These are phyloP conservation scores for Apantesis nais DNA, from an alignment of 2,888 invertebrate genomes.

Conservation along the genomic window DNA sequence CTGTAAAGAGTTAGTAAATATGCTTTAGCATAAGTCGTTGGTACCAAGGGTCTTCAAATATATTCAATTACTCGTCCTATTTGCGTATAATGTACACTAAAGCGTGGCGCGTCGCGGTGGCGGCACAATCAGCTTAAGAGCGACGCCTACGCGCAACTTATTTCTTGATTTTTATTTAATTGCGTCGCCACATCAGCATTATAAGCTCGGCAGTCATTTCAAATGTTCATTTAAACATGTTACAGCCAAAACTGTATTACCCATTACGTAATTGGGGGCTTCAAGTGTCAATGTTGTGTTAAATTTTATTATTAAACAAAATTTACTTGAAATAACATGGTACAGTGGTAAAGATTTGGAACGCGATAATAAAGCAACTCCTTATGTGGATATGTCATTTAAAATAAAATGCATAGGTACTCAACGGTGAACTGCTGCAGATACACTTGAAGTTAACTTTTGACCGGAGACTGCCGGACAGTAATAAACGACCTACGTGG, in stretches of 20 bases:
- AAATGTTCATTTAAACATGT: constrained; percentile 18
- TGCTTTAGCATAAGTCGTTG: background rate
- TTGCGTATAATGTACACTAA: constrained; percentile 30
- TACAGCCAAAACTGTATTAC: constrained; percentile 25
- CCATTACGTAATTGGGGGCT: constrained; percentile 21
- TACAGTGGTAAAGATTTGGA: constrained; percentile 49
- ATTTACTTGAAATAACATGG: constrained; percentile 27
- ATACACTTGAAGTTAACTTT: constrained; percentile 39
- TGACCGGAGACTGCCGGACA: constrained; percentile 39
- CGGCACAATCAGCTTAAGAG: constrained; percentile 39
- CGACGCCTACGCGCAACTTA: constrained; percentile 67
- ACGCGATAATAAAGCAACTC: constrained; percentile 47
- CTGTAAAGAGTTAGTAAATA: background rate
- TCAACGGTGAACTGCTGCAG: constrained; percentile 45
- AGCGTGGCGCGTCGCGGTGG: constrained; percentile 27
- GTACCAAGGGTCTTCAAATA: no score
- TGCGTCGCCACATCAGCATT: constrained; percentile 67
- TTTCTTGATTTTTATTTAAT: constrained; percentile 72
- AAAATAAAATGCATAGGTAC: constrained; percentile 43
- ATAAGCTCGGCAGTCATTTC: constrained; percentile 29
- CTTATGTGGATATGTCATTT: constrained; percentile 42
- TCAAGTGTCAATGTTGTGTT: constrained; percentile 27
- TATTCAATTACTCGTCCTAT: constrained; percentile 27
- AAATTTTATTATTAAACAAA: constrained; percentile 29
- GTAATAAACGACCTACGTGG: constrained; percentile 43